Evolutionary conservation across 2,113 vertebrate genomes (phyloP).

Genomic region (Psettodes erumei): DNA sequence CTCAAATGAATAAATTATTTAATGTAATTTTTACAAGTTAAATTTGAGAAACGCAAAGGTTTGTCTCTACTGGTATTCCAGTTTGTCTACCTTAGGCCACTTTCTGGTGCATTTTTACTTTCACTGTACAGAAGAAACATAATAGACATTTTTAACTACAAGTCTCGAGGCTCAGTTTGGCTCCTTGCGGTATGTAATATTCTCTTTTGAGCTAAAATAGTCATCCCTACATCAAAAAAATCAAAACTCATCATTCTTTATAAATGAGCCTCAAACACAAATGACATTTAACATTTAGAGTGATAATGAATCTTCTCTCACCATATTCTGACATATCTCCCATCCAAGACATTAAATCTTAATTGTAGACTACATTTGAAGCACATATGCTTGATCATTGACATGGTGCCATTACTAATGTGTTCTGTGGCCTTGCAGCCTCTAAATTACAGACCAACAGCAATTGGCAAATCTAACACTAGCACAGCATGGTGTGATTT

Average conservation of each 20-base stretch:
- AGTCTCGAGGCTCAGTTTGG: not conserved
- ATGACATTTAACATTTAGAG: conserved; percentile 32
- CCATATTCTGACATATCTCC: conserved; percentile 32
- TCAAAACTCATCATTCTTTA: not conserved
- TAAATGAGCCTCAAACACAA: conserved; percentile 9
- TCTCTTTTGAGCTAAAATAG: not conserved
- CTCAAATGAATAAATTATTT: not conserved
- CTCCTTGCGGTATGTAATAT: not conserved
- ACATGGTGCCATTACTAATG: conserved; percentile 41
- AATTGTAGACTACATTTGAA: conserved; percentile 50
- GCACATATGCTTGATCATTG: conserved; percentile 27
- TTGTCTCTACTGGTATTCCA: not conserved
- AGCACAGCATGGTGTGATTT: conserved; percentile 12
- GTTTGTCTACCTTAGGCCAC: not conserved
- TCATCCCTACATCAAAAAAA: not conserved
- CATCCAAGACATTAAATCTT: conserved; percentile 47
- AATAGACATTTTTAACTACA: not conserved
- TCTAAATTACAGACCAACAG: conserved; percentile 52
- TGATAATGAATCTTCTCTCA: conserved; percentile 26
- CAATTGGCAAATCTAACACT: conserved; percentile 38
- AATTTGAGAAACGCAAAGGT: not conserved
- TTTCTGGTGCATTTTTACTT: not conserved
- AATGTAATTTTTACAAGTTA: not conserved
- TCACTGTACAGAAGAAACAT: not conserved
- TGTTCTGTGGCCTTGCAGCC: conserved; percentile 39